phyloP scores from a whole-genome alignment of 2,888 invertebrate genomes.

The Portevinia maculata region DNA sequence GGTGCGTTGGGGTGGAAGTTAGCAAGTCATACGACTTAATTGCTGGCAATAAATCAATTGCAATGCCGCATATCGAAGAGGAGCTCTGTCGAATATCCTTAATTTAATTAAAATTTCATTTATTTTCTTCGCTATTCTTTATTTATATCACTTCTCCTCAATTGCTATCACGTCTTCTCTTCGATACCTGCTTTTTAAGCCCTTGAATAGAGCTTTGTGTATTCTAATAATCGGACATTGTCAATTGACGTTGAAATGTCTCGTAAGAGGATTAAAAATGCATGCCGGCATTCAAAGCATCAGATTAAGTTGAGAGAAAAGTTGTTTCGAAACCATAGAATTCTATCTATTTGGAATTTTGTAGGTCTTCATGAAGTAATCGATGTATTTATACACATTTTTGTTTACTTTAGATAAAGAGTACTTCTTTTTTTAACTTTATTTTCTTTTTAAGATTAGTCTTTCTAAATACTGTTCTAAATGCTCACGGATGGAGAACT shows the following conservation, averaged over 20 bases:
- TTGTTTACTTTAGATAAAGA: constrained; percentile 23
- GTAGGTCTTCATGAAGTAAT: not conserved
- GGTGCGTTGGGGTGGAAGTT: not conserved
- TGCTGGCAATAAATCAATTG: constrained; percentile 26
- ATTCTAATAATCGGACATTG: constrained; percentile 31
- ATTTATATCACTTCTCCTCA: constrained; percentile 76
- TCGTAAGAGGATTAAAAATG: constrained; percentile 58
- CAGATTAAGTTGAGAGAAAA: not conserved
- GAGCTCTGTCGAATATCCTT: constrained; percentile 77
- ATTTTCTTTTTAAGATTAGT: constrained; percentile 61
- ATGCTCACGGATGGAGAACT: constrained; percentile 21
- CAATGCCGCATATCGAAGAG: constrained; percentile 14
- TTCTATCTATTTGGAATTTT: not conserved
- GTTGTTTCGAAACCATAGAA: constrained; percentile 25
- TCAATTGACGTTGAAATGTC: constrained; percentile 56
- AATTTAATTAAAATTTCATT: constrained; percentile 83
- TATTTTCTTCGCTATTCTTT: constrained; percentile 79
- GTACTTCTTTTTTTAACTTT: constrained; percentile 46
- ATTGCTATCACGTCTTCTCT: constrained; percentile 21
- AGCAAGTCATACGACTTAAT: constrained; percentile 40
- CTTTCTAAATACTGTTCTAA: constrained; percentile 71
- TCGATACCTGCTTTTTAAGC: constrained; percentile 42
- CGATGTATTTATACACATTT: constrained; percentile 7
- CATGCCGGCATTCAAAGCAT: not conserved
- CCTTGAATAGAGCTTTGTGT: constrained; percentile 3